A percentile compares a stretch with the other conserved stretches of the same genome.
phyloP scores from a whole-genome alignment of 2,113 vertebrate species.

The Lagopus muta region DNA sequence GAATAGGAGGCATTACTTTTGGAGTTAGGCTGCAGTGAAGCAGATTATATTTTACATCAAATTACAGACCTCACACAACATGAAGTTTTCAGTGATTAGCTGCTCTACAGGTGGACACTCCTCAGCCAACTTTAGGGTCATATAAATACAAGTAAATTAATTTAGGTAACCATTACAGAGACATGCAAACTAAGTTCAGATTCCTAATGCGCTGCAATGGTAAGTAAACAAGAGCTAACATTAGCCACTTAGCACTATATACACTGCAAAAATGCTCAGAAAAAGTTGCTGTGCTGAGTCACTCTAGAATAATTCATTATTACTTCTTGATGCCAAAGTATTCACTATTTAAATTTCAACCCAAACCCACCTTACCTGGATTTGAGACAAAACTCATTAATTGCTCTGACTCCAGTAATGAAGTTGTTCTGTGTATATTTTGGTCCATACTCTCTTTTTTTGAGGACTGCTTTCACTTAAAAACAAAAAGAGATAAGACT shows the following conservation, averaged over 20 bases:
- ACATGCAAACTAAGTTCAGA: not conserved
- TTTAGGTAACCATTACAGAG: not conserved
- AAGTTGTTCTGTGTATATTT: constrained; percentile 99
- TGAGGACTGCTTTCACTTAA: constrained; percentile 95
- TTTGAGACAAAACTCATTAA: constrained; percentile 99
- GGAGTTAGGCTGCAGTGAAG: not conserved
- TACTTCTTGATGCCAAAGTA: not conserved
- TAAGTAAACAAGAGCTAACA: not conserved
- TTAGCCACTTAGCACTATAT: not conserved
- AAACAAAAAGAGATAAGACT: constrained; percentile 25
- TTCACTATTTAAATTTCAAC: not conserved
- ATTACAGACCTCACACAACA: not conserved
- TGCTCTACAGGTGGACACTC: not conserved
- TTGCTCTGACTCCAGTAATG: constrained; percentile 96
- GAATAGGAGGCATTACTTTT: not conserved
- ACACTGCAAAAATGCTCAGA: not conserved
- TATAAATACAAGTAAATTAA: not conserved
- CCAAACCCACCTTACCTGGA: constrained; percentile 84
- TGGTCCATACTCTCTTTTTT: constrained; percentile 96
- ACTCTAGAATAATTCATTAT: not conserved
- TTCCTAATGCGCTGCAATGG: not conserved
- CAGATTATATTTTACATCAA: not conserved
- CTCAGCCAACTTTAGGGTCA: not conserved
- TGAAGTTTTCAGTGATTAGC: not conserved
- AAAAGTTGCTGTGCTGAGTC: not conserved